phyloP scores from a whole-genome alignment of 2,113 vertebrate genomes.

The Pseudopodoces humilis region DNA sequence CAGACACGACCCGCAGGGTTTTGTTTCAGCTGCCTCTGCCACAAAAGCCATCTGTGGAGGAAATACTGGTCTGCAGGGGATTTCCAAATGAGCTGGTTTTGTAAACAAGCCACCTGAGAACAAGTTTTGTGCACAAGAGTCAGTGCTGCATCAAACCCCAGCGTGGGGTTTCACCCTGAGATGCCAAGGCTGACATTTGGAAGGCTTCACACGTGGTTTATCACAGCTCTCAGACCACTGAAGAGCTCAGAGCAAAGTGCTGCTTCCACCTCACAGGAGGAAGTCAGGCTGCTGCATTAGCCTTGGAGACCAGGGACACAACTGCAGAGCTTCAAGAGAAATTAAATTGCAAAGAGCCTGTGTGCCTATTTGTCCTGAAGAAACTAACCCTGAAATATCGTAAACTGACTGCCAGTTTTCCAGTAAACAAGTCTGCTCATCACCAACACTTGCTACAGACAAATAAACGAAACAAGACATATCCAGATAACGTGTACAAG shows the following conservation, averaged over 20 bases:
- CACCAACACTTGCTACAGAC: background rate
- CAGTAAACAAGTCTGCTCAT: background rate
- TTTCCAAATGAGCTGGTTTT: background rate
- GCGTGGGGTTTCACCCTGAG: accelerated
- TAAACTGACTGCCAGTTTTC: background rate
- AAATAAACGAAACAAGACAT: background rate
- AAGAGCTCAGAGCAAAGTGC: background rate
- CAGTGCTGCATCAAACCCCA: background rate
- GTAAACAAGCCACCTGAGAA: background rate
- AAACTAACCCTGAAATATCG: background rate
- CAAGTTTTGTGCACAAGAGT: background rate
- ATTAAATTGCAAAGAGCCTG: background rate
- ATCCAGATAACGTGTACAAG: background rate
- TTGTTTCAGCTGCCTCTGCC: background rate
- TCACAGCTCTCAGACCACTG: background rate
- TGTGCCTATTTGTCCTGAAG: background rate
- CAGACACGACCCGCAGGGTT: background rate
- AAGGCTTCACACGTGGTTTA: background rate
- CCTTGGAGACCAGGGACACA: background rate
- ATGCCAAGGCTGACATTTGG: background rate
- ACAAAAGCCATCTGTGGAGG: background rate
- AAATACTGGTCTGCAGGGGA: background rate
- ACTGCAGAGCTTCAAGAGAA: background rate
- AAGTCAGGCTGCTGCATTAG: background rate
- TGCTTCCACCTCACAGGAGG: background rate